Evolutionary conservation across 2,113 vertebrate species (phyloP), one percentile per base, ranked within the genome.

Genomic region (Menidia beryllina): DNA sequence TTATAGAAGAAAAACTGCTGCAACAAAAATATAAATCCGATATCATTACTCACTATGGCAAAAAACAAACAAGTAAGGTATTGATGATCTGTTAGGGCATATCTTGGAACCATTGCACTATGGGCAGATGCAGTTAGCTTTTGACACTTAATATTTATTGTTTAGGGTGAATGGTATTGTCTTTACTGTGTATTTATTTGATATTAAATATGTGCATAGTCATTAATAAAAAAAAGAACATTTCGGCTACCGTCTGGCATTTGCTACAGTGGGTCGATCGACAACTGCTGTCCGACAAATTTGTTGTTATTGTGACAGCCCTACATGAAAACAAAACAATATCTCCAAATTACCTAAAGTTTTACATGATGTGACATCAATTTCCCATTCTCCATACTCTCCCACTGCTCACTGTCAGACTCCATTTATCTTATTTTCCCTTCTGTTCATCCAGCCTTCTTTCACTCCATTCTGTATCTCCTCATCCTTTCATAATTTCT

Each of bases 401-500:
- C 41, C 41, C 17, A 45, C 17, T 45, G 49, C 77, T 61, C 60
- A 39, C 65, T 39, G 41, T 41, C 27, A 70, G 64, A 76, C 64
- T 55, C 59, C 59, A 49, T 78, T 72, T 76, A 45, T 19, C 20
- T 62, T 59, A 34, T 30, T 38, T 20, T 1, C 25, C 30, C 39
- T 25, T 65, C 64, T 27, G 45, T 39, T 38, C 47, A 25, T 34
- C 48, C 23, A 49, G 53, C 19, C 23, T 43, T 63, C 27, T 59
- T 10, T 52, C 26, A 2, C 17, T 50, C 53, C 41, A 8, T 51
- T 25, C 9, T 50, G 21, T 23, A 24, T 63, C 67, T 47, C 26
- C 55, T 25, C 0, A 43, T 55, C 57, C 63, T 41, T 12, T 48
- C n/a, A 24, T 26, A 27, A 38, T 52, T 39, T 48, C 43, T 39